Evolutionary conservation across 2,888 invertebrate genomes (phyloP).

Genomic region (Xanthia togata): DNA sequence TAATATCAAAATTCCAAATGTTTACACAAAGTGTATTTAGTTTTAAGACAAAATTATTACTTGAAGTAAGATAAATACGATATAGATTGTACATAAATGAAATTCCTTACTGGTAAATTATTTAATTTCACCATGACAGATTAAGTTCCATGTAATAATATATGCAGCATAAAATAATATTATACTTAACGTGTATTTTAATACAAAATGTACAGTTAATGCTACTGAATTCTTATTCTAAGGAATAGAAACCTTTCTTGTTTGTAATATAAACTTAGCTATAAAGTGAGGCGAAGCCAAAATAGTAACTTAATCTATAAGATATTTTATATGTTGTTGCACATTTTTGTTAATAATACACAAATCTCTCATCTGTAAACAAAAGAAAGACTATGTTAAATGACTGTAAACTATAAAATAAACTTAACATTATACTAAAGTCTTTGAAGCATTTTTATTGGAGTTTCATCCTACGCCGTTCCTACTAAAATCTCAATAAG

Average conservation of each 20-base stretch:
- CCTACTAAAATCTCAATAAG: slow-evolving; percentile 11
- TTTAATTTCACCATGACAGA: slow-evolving; percentile 43
- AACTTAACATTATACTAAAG: slow-evolving; percentile 68
- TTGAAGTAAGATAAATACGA: slow-evolving; percentile 54
- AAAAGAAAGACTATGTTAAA: slow-evolving; percentile 79
- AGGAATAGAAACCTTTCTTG: slow-evolving; percentile 74
- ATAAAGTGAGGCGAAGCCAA: slow-evolving; percentile 77
- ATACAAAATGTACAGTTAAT: slow-evolving; percentile 79
- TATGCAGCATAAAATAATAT: slow-evolving; percentile 58
- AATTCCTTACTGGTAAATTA: slow-evolving; percentile 43
- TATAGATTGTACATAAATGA: slow-evolving; percentile 70
- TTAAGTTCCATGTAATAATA: slow-evolving; percentile 59
- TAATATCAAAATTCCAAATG: slow-evolving; percentile 25
- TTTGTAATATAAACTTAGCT: slow-evolving; percentile 74
- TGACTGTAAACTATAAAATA: slow-evolving; percentile 82
- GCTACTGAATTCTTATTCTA: slow-evolving; percentile 71
- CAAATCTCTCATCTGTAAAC: slow-evolving; percentile 79
- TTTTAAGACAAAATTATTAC: slow-evolving; percentile 54
- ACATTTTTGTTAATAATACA: slow-evolving; percentile 80
- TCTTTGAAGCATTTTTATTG: slow-evolving; percentile 47
- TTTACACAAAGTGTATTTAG: slow-evolving; percentile 67
- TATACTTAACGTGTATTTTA: slow-evolving; percentile 71
- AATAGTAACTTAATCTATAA: slow-evolving; percentile 67
- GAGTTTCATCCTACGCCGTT: neutral
- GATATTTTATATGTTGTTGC: slow-evolving; percentile 81